Base-by-base conservation (phyloP, 2,888 invertebrate species). In the Junonia oenone region DNA sequence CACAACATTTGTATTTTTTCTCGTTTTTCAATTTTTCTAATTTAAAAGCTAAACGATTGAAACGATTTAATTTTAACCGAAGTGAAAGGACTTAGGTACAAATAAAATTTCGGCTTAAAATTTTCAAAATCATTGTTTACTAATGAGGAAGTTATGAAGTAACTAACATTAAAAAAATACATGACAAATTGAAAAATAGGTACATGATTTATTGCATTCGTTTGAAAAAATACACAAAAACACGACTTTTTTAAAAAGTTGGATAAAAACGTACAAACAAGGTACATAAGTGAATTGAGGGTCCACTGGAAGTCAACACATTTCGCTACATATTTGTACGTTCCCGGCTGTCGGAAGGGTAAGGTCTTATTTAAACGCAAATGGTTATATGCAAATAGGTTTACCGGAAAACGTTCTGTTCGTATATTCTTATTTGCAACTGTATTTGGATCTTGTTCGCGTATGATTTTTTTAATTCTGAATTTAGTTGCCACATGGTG, bases 341-440 rank as follows among this genome's bases (percentile, higher is more conserved):
- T 22, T 13, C 26, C 43, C 22, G 13, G 13, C 31, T 19, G 40
- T 19, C 14, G 1, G 35, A 51, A 51, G 53, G 54, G 54, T 47
- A 22, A 45, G 31, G 37, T 45, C 31, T 46, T 26, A 57, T 53
- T 58, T 48, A 45, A 55, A 51, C 31, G 45, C 43, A 31, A 49
- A 47, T 54, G 53, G 47, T 48, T 40, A 19, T 27, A 38, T 27
- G 38, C 40, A 40, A 29, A 27, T 26, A 19, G 38, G 35, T 35
- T 22, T 48, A 19, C 13, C 19, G 14, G 17, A 40, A 50, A 29
- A 50, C 29, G 8, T 40, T 40, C 1, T 38, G 6, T 13, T 6
- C 22, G n/a, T 1, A 17, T 11, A 22, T 43, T 43, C 22, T 51
- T 22, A 33, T 26, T 33, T 2, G 33, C n/a, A 22, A 40, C 19